Conservation (phyloP, 1,140 invertebrate species). For the Lasioglossum baleicum region DNA sequence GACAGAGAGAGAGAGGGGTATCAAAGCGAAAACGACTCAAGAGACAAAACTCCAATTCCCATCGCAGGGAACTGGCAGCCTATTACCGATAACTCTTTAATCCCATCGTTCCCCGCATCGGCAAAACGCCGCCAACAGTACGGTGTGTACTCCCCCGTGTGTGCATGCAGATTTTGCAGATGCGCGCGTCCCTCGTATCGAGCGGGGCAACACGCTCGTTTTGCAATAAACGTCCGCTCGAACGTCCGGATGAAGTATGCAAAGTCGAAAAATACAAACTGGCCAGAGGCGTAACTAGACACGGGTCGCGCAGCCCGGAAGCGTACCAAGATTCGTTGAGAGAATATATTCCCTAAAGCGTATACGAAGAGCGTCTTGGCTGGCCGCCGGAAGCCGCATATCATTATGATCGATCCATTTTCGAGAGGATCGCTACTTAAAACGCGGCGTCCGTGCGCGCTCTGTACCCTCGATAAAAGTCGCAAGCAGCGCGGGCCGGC, state of each 20-base stretch:
- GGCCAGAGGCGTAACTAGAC: slow-evolving; percentile 58
- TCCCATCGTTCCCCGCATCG: no score
- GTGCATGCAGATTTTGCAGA: slow-evolving; percentile 6
- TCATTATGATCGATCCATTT: no score
- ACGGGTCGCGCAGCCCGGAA: slow-evolving; percentile 47
- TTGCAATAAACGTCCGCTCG: slow-evolving; percentile 12
- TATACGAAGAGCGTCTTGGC: slow-evolving; percentile 48
- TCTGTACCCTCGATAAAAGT: slow-evolving; percentile 5
- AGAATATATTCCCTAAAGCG: slow-evolving; percentile 54
- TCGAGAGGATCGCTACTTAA: no score
- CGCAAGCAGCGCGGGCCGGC: not conserved
- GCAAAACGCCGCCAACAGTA: no score
- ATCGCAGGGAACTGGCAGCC: no score
- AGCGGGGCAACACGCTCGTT: slow-evolving; percentile 3
- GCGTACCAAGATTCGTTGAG: slow-evolving; percentile 48
- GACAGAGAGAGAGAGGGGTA: no score
- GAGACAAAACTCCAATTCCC: no score
- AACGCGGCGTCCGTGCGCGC: no score
- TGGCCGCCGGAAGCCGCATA: no score
- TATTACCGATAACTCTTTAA: no score
- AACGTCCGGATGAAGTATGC: slow-evolving; percentile 51
- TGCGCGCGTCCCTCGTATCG: not conserved
- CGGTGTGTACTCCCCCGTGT: slow-evolving; percentile 16
- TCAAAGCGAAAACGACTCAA: no score
- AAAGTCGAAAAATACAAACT: slow-evolving; percentile 66